phyloP scores from a whole-genome alignment of 2,888 invertebrate genomes.

The Cactoblastis cactorum region DNA sequence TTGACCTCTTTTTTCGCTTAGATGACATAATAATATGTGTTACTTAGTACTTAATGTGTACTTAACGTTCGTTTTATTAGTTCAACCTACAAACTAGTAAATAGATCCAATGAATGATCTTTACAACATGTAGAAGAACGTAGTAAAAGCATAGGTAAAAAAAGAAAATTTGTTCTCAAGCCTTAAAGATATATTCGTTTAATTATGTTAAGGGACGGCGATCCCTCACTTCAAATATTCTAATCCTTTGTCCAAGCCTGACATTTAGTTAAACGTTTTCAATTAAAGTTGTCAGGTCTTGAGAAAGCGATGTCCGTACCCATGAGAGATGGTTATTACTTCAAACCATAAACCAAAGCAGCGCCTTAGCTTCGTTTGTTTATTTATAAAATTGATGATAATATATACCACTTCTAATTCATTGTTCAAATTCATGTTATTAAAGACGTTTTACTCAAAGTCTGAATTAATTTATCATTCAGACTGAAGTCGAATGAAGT shows the following conservation, averaged over 20 bases:
- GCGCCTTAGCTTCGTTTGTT: not conserved
- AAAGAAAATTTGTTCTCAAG: not conserved
- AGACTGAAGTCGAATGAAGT: not conserved
- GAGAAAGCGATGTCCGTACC: constrained; percentile 4
- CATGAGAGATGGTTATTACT: constrained; percentile 9
- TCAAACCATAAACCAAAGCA: not conserved
- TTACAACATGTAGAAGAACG: too few relatives aligned
- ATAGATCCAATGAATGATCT: too few relatives aligned
- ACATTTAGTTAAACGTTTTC: constrained; percentile 11
- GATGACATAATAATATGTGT: too few relatives aligned
- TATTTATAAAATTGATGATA: not conserved
- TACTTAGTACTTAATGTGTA: too few relatives aligned
- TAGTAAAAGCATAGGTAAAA: too few relatives aligned
- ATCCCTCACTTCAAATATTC: constrained; percentile 2
- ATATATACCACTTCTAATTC: not conserved
- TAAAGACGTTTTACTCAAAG: constrained; percentile 1
- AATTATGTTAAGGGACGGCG: constrained; percentile 2
- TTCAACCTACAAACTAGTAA: too few relatives aligned
- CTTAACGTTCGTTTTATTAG: too few relatives aligned
- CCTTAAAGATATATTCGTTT: not conserved
- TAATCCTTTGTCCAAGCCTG: constrained; percentile 7
- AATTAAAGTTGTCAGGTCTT: constrained; percentile 9
- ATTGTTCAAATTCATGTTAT: not conserved
- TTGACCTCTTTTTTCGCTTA: too few relatives aligned
- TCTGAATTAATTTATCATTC: constrained; percentile 8